Evolutionary conservation across 1,140 invertebrate genomes (phyloP).

Genomic region (Asobara japonica): DNA sequence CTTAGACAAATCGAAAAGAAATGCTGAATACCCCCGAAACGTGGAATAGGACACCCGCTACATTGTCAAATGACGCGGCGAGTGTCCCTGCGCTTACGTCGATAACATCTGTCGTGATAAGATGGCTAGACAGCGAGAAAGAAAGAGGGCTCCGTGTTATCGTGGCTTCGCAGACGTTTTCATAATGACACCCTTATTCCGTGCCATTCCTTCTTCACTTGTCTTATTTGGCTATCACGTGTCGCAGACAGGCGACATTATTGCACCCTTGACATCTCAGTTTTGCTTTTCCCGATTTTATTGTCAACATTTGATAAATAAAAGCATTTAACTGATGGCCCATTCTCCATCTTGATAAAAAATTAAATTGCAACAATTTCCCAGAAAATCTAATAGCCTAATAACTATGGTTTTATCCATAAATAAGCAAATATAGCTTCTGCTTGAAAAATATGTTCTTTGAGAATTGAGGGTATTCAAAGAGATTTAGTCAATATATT

Average conservation of each 20-base stretch:
- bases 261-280: not conserved
- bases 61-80: not conserved
- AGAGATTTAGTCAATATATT: too few relatives aligned
- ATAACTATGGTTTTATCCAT: too few relatives aligned
- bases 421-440: too few relatives aligned
- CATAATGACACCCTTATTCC: slow-evolving; percentile 38
- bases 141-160: slow-evolving; percentile 9
- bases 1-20: not conserved
- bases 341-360: too few relatives aligned
- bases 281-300: not conserved
- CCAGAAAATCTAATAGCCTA: too few relatives aligned
- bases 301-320: too few relatives aligned
- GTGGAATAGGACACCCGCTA: not conserved
- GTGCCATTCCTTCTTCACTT: slow-evolving; percentile 1
- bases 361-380: too few relatives aligned
- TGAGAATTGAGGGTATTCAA: too few relatives aligned
- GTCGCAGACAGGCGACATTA: not conserved
- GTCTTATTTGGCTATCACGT: slow-evolving; percentile 13
- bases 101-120: slow-evolving; percentile 34
- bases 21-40: slow-evolving; percentile 13
- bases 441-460: too few relatives aligned
- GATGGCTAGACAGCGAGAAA: not conserved
- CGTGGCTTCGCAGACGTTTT: slow-evolving; percentile 27
- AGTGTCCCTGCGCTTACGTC: slow-evolving; percentile 23
- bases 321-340: too few relatives aligned